Base-by-base conservation (phyloP, 2,888 invertebrate species). In the Eupithecia dodoneata region DNA sequence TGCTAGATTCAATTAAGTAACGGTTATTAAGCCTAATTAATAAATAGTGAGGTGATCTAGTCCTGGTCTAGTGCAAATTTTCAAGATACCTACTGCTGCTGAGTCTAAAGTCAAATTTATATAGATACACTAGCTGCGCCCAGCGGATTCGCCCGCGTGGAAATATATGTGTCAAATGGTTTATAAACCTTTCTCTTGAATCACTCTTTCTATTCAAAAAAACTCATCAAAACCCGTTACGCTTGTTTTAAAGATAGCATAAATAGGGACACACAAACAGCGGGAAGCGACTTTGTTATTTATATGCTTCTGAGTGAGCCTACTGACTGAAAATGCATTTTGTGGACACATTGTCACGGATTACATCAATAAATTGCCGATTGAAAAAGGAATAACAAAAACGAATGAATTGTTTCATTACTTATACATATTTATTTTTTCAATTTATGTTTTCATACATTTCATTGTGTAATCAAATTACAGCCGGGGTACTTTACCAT, bases 401-500 rank as follows among this genome's bases (percentile, higher is more conserved):
- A 72, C 47, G 47, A 30, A 70, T 70, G n/a, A 47, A 47, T 49
- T 70, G 18, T 47, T 70, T 30, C 47, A 45, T 49, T 47, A 49
- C 12, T 12, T 70, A 47, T 30, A 30, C 30, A 30, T 70, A 70
- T 70, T 70, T 71, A 47, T 78, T 73, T 75, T 69, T 75, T 47
- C 59, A 71, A 78, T 77, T 82, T 77, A 80, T 63, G 4, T 79
- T 81, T 74, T 13, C 65, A 67, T 66, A 18, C 9, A 18, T 63
- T 76, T 76, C 69, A 75, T 44, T 80, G 76, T 47, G 76, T 49
- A 63, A 59, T 30, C 13, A 81, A 74, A 15, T 89, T 85, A 85
- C 96, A 96, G 45, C 91, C 93, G 0, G 95, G 92, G 80, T 94
- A 95, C 49, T 90, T 83, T 30, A 81, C 77, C 1, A 86, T 82